Evolutionary conservation across 2,113 vertebrate genomes (phyloP).

Genomic region (Romanogobio albipinnatus): DNA sequence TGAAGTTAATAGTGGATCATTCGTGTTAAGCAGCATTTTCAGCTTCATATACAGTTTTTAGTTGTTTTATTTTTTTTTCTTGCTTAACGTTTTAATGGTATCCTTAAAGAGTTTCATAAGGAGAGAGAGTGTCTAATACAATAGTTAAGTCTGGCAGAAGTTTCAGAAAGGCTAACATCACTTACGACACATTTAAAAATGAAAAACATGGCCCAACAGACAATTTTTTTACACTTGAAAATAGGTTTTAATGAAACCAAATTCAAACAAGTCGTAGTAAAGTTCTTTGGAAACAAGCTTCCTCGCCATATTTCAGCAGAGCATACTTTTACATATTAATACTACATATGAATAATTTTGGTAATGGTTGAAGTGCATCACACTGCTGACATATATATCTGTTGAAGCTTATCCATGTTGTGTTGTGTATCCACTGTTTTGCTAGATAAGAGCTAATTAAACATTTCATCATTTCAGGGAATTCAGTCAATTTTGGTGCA

Average conservation of each 20-base stretch:
- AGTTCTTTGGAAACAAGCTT: background rate
- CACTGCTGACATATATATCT: background rate
- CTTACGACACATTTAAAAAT: no score
- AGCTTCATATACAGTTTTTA: background rate
- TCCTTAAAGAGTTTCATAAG: background rate
- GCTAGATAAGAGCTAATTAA: no score
- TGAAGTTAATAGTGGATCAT: background rate
- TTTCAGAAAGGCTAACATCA: no score
- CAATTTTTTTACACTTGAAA: no score
- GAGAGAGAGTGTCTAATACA: background rate
- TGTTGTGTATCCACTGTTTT: no score
- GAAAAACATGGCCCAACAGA: no score
- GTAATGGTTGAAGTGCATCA: background rate
- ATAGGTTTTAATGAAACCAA: no score
- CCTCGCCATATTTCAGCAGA: background rate
- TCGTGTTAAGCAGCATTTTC: background rate
- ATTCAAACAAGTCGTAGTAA: background rate
- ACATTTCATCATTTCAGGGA: no score
- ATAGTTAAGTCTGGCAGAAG: background rate
- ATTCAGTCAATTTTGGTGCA: background rate
- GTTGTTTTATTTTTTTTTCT: background rate
- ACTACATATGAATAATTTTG: background rate
- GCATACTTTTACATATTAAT: background rate
- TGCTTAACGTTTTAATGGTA: background rate
- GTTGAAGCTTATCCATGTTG: background rate